Evolutionary conservation across 2,888 invertebrate species (phyloP), one percentile per base, ranked within the genome.

Genomic region (Amaurobius ferox): DNA sequence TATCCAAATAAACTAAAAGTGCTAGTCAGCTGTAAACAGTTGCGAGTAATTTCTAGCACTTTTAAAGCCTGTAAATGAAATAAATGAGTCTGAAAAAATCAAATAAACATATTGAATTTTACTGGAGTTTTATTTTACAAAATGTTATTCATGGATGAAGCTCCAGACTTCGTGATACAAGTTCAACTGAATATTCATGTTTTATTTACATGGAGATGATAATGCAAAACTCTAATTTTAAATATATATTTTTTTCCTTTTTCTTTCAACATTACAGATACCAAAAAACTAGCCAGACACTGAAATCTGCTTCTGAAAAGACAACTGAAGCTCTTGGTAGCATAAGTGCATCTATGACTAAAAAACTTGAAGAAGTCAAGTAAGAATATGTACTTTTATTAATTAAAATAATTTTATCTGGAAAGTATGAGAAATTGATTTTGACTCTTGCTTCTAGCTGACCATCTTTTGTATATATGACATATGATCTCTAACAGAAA

Each of bases 351-450:
- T 95, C 95, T 78, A 94, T 98, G 89, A 94, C 95, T 88, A 95
- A 93, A 91, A 98, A 97, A 93, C 92, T 98, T 89, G 97, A 97
- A 80, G 97, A 97, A 93, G 95, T 98, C 94, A 95, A 97, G 92
- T 92, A 74, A 81, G n/a, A n/a, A n/a, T n/a, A 16, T 44, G 44
- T 13, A 44, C 6, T 23, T 40, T 39, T 39, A 40, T 61, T 74
- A 64, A 74, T 74, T 74, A 64, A 64, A 74, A 74, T 74, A 74
- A 64, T 74, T 74, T 74, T 74, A 74, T 74, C 64, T 62, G 64
- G 64, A 74, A 64, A 64, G 74, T 74, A 74, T 73, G 61, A 73
- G 61, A 73, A 73, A 61, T 61, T 73, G n/a, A n/a, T n/a, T n/a
- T n/a, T n/a, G n/a, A n/a, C n/a, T n/a, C n/a, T n/a, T n/a, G n/a